phyloP scores from a whole-genome alignment of 2,797 vertebrate genomes.

The Anomalospiza imberbis region DNA sequence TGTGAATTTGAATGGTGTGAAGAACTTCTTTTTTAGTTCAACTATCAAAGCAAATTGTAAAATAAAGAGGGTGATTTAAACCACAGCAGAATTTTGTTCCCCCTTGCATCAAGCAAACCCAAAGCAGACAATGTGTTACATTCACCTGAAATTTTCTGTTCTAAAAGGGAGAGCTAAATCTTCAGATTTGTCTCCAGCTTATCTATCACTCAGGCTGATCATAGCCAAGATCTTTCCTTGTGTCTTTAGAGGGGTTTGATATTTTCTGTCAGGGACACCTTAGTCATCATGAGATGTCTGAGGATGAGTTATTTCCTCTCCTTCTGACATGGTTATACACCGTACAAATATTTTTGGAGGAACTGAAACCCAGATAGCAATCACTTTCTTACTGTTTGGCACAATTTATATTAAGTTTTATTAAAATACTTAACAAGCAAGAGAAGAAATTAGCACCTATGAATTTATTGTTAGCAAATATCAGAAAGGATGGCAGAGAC shows the following conservation, averaged over 20 bases:
- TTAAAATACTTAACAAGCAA: not conserved
- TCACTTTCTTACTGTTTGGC: not conserved
- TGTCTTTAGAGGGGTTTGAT: not conserved
- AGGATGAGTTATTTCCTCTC: not conserved
- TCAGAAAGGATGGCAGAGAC: not conserved
- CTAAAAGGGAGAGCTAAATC: not conserved
- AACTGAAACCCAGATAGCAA: not conserved
- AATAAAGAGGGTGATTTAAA: not conserved
- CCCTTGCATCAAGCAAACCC: not conserved
- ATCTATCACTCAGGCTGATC: not conserved
- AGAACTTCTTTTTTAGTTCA: not conserved
- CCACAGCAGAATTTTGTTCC: not conserved
- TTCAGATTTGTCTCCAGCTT: not conserved
- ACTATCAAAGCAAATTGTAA: not conserved
- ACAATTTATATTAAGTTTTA: not conserved
- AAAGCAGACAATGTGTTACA: not conserved
- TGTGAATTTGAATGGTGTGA: not conserved
- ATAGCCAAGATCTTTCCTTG: not conserved
- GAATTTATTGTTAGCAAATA: not conserved
- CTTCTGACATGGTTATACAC: not conserved
- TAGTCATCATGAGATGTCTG: not conserved
- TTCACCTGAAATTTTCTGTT: not conserved
- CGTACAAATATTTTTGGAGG: not conserved
- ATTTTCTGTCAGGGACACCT: not conserved
- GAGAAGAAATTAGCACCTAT: not conserved